Evolutionary conservation across 2,888 invertebrate species (phyloP).

Genomic region (Tolmerus cingulatus): DNA sequence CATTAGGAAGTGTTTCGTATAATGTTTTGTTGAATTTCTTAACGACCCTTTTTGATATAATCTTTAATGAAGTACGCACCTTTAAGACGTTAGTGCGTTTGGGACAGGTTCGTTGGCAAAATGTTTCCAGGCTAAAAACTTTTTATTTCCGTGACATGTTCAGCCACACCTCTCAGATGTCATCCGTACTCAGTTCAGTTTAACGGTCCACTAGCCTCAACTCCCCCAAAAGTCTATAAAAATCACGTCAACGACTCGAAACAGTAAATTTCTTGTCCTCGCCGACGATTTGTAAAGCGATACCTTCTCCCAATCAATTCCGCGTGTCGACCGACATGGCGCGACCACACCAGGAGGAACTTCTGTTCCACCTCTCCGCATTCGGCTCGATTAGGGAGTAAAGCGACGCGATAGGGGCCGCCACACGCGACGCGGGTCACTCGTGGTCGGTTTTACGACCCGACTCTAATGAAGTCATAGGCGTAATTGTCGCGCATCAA

Average conservation of each 20-base stretch:
- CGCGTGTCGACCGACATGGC: background rate
- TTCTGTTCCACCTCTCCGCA: background rate
- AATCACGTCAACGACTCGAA: background rate
- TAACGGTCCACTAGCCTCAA: background rate
- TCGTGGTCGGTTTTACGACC: conserved; percentile 7
- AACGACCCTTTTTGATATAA: background rate
- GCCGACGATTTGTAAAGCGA: background rate
- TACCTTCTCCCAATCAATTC: background rate
- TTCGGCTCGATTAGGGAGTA: background rate
- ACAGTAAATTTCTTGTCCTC: background rate
- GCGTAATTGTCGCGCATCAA: conserved; percentile 11
- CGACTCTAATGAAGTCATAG: conserved; percentile 32
- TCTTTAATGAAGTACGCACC: background rate
- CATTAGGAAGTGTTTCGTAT: too few species aligned
- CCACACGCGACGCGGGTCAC: background rate
- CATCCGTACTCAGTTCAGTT: background rate
- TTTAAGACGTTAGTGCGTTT: background rate
- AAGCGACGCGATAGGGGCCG: background rate
- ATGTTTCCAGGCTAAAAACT: background rate
- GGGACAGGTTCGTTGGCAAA: background rate
- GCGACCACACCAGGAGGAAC: background rate
- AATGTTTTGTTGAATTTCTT: too few species aligned
- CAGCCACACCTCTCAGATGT: background rate
- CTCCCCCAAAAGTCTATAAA: background rate
- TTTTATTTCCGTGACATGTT: background rate